A percentile compares a stretch with the other conserved stretches of the same genome.
phyloP scores from a whole-genome alignment of 2,113 vertebrate genomes.

The Tringa solitaria region DNA sequence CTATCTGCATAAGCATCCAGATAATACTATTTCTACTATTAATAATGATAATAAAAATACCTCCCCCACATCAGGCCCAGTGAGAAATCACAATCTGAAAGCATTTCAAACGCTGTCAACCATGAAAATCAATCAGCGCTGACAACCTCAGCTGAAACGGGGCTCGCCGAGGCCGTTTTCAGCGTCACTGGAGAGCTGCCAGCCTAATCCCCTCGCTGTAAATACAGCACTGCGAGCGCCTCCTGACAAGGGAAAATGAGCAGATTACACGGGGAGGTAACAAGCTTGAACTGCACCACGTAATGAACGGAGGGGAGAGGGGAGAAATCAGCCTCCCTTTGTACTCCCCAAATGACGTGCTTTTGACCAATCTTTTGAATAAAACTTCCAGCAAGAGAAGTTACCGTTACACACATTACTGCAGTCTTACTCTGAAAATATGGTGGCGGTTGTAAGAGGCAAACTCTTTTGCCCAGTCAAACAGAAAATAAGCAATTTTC shows the following conservation, averaged over 20 bases:
- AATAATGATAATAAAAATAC: conserved; percentile 40
- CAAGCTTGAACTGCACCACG: background rate
- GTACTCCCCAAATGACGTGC: background rate
- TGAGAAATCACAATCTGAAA: conserved; percentile 55
- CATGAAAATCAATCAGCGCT: conserved; percentile 59
- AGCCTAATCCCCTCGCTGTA: conserved; percentile 49
- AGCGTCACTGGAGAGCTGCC: conserved; percentile 48
- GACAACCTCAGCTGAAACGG: conserved; percentile 13
- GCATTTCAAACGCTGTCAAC: conserved; percentile 45
- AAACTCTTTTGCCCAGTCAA: background rate
- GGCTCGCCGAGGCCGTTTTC: background rate
- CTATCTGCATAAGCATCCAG: background rate
- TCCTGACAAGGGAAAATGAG: conserved; percentile 44
- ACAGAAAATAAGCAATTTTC: background rate
- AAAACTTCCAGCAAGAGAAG: background rate
- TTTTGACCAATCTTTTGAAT: background rate
- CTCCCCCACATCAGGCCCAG: background rate
- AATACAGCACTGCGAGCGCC: background rate
- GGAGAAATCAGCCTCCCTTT: background rate
- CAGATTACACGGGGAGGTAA: conserved; percentile 61
- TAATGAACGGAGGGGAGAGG: background rate
- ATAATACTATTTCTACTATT: background rate
- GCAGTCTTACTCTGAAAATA: background rate
- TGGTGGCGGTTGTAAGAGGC: background rate
- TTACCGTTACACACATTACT: background rate